phyloP scores from a whole-genome alignment of 64 coral and sea anemone species.

The Acropora yongei region DNA sequence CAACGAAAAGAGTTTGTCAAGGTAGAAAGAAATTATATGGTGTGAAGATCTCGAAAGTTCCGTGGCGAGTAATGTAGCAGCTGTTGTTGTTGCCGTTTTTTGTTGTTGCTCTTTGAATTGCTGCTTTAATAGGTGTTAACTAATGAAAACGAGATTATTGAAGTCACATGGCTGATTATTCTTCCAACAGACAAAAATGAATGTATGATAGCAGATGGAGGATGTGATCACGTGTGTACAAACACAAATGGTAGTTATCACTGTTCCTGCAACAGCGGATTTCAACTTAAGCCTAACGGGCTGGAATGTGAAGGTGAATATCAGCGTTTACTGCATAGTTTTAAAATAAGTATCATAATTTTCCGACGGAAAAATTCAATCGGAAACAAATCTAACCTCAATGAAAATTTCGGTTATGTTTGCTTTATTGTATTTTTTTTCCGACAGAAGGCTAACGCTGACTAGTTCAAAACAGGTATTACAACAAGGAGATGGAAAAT shows the following conservation, averaged over 20 bases:
- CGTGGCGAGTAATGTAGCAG: not conserved
- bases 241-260: constrained; percentile 46
- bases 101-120: too few relatives aligned
- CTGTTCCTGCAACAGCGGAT: constrained; percentile 42
- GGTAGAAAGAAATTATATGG: not conserved
- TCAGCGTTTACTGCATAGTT: not conserved
- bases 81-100: not conserved
- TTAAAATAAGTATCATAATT: too few relatives aligned
- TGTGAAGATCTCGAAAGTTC: too few relatives aligned
- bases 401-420: too few relatives aligned
- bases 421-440: too few relatives aligned
- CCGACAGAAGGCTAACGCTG: too few relatives aligned
- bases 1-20: not conserved
- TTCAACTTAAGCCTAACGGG: not conserved
- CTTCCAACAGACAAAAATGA: constrained; percentile 51
- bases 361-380: too few relatives aligned
- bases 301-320: constrained; percentile 21
- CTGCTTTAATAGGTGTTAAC: too few relatives aligned
- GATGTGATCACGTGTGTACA: constrained; percentile 37
- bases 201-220: constrained; percentile 27
- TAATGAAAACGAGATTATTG: too few relatives aligned
- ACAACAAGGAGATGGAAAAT: too few relatives aligned
- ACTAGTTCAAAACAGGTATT: too few relatives aligned
- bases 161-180: not conserved
- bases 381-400: too few relatives aligned